These are phyloP conservation scores for Acleris emargana DNA, from an alignment of 2,888 invertebrate species.

Conservation along the genomic window DNA sequence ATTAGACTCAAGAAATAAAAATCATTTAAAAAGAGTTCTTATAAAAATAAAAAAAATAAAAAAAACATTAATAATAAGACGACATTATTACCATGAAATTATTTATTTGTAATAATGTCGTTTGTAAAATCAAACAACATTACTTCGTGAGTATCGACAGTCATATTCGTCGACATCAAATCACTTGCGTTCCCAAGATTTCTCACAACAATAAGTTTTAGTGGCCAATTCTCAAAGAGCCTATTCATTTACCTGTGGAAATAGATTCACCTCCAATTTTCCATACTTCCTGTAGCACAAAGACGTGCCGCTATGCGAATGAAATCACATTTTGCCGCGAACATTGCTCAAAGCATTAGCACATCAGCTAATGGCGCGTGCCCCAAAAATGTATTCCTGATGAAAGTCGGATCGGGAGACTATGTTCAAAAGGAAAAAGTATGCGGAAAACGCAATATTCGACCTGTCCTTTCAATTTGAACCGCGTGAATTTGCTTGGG, in stretches of 20 bases:
- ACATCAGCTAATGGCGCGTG: slow-evolving; percentile 57
- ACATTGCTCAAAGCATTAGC: slow-evolving; percentile 51
- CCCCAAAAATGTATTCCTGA: slow-evolving; percentile 52
- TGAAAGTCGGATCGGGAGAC: slow-evolving; percentile 14
- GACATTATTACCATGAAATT: no score
- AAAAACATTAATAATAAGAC: no score
- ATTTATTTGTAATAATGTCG: no score
- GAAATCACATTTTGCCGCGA: slow-evolving; percentile 43
- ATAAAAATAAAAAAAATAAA: no score
- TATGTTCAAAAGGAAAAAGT: neutral
- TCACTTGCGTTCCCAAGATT: no score
- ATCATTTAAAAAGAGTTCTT: no score
- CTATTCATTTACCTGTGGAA: neutral
- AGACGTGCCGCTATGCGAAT: slow-evolving; percentile 37
- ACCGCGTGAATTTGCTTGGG: no score
- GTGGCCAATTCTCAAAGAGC: neutral
- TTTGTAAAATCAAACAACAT: no score
- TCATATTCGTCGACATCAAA: no score
- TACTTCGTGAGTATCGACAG: no score
- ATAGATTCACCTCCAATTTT: slow-evolving; percentile 1
- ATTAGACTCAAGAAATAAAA: no score
- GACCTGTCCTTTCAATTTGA: neutral
- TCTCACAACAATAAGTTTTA: no score
- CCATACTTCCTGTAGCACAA: slow-evolving; percentile 25
- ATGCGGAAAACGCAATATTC: neutral